Base-by-base conservation (phyloP, 2,113 vertebrate species). In the Chloropsis hardwickii region DNA sequence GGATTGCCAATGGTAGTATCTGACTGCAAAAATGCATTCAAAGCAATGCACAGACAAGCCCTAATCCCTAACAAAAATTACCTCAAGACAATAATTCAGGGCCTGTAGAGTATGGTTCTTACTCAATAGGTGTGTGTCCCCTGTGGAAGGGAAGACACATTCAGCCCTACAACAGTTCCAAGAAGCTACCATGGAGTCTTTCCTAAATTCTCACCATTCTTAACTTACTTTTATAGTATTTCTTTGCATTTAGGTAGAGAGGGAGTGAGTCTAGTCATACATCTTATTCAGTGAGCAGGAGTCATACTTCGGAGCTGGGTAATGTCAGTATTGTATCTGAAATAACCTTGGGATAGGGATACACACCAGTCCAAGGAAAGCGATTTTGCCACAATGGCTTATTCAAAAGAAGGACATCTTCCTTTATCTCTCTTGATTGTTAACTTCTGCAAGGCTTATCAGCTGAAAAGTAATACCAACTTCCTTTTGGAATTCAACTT, bases 381-480 rank as follows among this genome's bases (percentile, higher is more conserved):
- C 0, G 1, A 50, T 82, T 60, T 50, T 23, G 3, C 12, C 23
- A 48, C 35, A n/a, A 50, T 4, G 50, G 7, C 12, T 42, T 12
- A 60, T 42, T 51, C 54, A 42, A 57, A 47, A 67, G 4, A 6
- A 33, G 23, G 31, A 22, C 23, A n/a, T 50, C 23, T 58, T 81
- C 23, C 44, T 48, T 58, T 40, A 58, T 50, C 44, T n/a, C 18
- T 69, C 14, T 17, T 69, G 29, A 19, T 14, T 50, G 24, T 40
- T 35, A 40, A 12, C 23, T 81, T 29, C 35, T 58, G 35, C 14
- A n/a, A 58, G 24, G 29, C 14, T 69, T 81, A 23, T 69, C 35
- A 58, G 23, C 29, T 69, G 50, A 50, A 58, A 23, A 14, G 19
- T 28, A 23, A 11, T 23, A 40, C 14, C 29, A n/a, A 14, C 3